phyloP scores from a whole-genome alignment of 2,113 vertebrate genomes.

The Noctilio leporinus region DNA sequence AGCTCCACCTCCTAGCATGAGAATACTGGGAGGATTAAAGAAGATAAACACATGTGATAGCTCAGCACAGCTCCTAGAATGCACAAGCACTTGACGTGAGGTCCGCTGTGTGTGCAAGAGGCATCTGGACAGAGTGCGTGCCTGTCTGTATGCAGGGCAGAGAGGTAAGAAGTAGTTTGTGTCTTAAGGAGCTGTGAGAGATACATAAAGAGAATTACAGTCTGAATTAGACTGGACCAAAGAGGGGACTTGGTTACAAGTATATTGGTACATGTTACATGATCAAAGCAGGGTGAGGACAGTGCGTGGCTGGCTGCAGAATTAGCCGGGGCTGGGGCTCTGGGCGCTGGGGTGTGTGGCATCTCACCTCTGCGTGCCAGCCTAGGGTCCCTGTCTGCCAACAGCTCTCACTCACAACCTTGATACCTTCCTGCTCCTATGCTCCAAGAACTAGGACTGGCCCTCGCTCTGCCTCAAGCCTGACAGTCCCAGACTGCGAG shows the following conservation, averaged over 20 bases:
- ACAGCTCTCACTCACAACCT: background rate
- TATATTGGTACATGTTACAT: background rate
- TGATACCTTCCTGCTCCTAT: background rate
- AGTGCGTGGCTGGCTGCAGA: fast-evolving
- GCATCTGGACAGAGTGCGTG: background rate
- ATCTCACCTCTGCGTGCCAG: background rate
- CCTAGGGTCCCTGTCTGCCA: background rate
- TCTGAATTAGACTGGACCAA: background rate
- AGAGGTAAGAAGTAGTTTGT: background rate
- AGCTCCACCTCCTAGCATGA: background rate
- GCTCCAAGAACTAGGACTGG: background rate
- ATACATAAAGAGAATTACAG: background rate
- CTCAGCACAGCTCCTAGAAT: background rate
- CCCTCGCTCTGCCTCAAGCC: background rate
- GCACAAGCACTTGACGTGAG: too few species aligned
- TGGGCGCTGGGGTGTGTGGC: too few species aligned
- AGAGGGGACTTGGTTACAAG: background rate
- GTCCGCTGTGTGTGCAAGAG: background rate
- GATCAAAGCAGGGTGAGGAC: fast-evolving
- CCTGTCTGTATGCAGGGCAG: background rate
- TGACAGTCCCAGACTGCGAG: background rate
- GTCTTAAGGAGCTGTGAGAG: background rate
- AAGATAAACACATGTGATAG: background rate
- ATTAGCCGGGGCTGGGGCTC: background rate
- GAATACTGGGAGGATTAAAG: background rate